A percentile compares a stretch with the other conserved stretches of the same genome.
Evolutionary conservation across 2,888 invertebrate species (phyloP).

Genomic region (Eupithecia subumbrata): DNA sequence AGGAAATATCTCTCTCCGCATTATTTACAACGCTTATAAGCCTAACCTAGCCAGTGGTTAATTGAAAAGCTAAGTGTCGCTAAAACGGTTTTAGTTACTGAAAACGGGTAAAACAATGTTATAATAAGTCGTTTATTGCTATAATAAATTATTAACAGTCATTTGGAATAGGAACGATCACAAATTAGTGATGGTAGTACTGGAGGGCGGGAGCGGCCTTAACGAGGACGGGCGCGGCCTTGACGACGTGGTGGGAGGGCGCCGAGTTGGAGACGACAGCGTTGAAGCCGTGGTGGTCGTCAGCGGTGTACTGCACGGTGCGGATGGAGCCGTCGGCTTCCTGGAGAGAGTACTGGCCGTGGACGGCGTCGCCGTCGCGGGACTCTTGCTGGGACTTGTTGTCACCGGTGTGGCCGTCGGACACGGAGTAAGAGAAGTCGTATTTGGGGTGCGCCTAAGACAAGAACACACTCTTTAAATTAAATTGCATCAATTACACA

Average conservation of each 20-base stretch:
- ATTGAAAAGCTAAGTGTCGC: neutral
- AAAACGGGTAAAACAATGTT: neutral
- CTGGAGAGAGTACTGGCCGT: slow-evolving; percentile 81
- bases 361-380: slow-evolving; percentile 82
- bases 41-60: neutral
- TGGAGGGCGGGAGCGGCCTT: slow-evolving; percentile 46
- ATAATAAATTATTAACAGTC: slow-evolving; percentile 12
- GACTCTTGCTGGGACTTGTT: slow-evolving; percentile 82
- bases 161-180: neutral
- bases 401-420: slow-evolving; percentile 84
- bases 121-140: slow-evolving; percentile 12
- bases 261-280: slow-evolving; percentile 71
- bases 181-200: slow-evolving; percentile 14
- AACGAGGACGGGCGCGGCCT: slow-evolving; percentile 22
- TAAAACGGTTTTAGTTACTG: too few species aligned
- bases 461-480: neutral
- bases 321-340: slow-evolving; percentile 83
- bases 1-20: neutral
- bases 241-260: slow-evolving; percentile 54
- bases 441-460: slow-evolving; percentile 74
- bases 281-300: slow-evolving; percentile 77
- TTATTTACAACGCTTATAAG: neutral
- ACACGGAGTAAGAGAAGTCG: slow-evolving; percentile 82
- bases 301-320: slow-evolving; percentile 82
- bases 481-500: neutral